These are phyloP conservation scores for Portevinia maculata DNA, from an alignment of 2,888 invertebrate genomes.

Conservation along the genomic window DNA sequence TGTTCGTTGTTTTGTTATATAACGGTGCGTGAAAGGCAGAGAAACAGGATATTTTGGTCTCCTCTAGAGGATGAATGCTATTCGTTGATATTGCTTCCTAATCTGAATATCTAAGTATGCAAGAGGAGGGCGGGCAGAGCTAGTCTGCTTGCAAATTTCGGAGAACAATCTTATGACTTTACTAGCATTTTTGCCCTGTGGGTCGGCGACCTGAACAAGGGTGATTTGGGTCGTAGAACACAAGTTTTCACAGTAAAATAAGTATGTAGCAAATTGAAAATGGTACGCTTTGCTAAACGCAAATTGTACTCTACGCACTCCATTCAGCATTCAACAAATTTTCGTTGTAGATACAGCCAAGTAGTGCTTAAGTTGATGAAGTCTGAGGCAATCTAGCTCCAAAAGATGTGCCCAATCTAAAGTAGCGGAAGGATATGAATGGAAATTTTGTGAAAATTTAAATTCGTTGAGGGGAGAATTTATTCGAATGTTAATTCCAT, in stretches of 20 bases:
- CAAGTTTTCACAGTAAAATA: conserved; percentile 60
- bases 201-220: neutral
- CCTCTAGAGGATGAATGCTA: conserved; percentile 30
- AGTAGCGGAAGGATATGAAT: conserved; percentile 41
- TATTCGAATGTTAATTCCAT: conserved; percentile 62
- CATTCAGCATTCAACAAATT: conserved; percentile 65
- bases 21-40: neutral
- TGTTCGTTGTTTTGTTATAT: conserved; percentile 50
- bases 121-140: neutral
- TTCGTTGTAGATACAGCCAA: conserved; percentile 13
- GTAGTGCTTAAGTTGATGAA: conserved; percentile 39
- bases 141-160: neutral
- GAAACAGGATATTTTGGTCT: conserved; percentile 15
- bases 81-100: conserved; percentile 43
- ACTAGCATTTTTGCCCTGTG: conserved; percentile 16
- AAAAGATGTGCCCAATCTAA: conserved; percentile 9
- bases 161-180: conserved; percentile 11
- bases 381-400: conserved; percentile 36
- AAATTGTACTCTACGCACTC: conserved; percentile 69
- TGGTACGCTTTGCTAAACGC: conserved; percentile 64
- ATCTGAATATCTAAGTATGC: conserved; percentile 54
- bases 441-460: conserved; percentile 60
- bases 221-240: neutral
- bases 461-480: conserved; percentile 56
- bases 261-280: conserved; percentile 68